Conservation (phyloP, 1,140 invertebrate genomes). For the Nasonia giraulti region DNA sequence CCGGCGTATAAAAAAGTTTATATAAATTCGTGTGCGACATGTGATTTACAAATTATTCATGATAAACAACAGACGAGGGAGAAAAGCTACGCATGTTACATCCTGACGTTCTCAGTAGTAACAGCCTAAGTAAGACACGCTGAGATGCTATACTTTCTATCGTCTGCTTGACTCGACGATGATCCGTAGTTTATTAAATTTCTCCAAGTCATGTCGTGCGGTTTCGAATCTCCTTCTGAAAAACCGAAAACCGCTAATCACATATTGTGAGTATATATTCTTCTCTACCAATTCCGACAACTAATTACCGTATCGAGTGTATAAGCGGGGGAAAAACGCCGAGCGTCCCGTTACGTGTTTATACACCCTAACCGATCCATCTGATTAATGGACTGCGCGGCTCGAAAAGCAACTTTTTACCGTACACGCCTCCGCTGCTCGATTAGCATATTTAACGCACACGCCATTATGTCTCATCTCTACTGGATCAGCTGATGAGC, state of each 20-base stretch:
- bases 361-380: too few relatives aligned
- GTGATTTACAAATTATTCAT: neutral
- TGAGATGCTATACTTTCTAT: neutral
- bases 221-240: neutral
- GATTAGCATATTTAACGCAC: too few relatives aligned
- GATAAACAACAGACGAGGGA: neutral
- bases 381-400: too few relatives aligned
- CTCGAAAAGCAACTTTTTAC: neutral
- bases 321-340: too few relatives aligned
- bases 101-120: neutral
- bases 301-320: neutral
- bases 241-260: neutral
- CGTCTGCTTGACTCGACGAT: neutral
- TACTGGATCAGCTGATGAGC: neutral
- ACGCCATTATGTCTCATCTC: neutral
- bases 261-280: neutral
- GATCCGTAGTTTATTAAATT: neutral
- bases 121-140: neutral
- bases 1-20: conserved; percentile 55
- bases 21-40: neutral
- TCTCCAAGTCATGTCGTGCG: neutral
- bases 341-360: too few relatives aligned
- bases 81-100: too few relatives aligned
- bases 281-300: neutral
- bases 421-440: neutral